Conservation (phyloP, 2,888 invertebrate species). For the Drosophila lacicola region DNA sequence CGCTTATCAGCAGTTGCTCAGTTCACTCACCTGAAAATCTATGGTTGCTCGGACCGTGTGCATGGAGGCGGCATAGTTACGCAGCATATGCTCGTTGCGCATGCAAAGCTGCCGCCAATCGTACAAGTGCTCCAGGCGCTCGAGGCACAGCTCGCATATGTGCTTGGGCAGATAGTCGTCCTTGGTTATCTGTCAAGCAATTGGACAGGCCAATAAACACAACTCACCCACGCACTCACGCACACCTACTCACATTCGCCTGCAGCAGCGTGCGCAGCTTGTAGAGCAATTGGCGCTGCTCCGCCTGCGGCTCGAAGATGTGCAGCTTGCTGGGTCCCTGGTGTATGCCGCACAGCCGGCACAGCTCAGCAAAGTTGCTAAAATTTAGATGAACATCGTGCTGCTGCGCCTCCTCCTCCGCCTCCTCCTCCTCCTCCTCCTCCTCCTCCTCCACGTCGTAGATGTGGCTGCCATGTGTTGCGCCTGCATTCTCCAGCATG, state of each 20-base stretch:
- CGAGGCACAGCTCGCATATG: conserved; percentile 89
- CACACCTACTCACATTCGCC: conserved; percentile 87
- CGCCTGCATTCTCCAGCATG: conserved; percentile 8
- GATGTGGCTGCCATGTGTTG: conserved; percentile 62
- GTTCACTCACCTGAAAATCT: conserved; percentile 87
- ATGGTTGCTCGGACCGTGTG: conserved; percentile 89
- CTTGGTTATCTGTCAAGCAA: conserved; percentile 87
- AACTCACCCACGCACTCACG: not conserved
- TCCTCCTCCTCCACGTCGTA: conserved; percentile 68
- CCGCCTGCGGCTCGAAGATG: conserved; percentile 90
- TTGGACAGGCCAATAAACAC: not conserved
- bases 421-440: conserved; percentile 78
- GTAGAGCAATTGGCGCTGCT: conserved; percentile 89
- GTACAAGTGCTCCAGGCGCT: conserved; percentile 89
- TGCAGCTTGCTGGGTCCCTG: conserved; percentile 89
- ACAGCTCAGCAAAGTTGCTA: conserved; percentile 89
- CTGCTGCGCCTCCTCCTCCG: conserved; percentile 64
- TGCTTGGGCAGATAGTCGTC: conserved; percentile 90
- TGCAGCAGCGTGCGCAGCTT: conserved; percentile 90
- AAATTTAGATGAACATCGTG: conserved; percentile 87
- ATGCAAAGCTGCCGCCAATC: conserved; percentile 89
- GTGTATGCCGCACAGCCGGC: conserved; percentile 89
- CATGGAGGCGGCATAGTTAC: conserved; percentile 90
- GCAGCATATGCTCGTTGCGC: conserved; percentile 88
- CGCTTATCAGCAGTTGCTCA: conserved; percentile 39